Evolutionary conservation across 2,888 invertebrate genomes (phyloP).

Genomic region (Diarsia mendica): DNA sequence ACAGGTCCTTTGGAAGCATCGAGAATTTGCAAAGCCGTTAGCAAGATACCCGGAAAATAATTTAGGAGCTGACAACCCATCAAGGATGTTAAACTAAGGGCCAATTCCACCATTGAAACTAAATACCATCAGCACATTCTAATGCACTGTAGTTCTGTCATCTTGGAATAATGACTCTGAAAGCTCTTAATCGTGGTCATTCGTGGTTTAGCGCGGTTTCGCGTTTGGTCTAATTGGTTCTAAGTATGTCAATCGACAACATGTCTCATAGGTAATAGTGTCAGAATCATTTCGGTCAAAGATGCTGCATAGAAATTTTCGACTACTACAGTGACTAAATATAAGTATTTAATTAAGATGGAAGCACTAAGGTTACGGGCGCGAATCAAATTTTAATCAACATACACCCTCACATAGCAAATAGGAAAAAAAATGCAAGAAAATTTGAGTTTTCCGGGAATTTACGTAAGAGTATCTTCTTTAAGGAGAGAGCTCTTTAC

Average conservation of each 20-base stretch:
- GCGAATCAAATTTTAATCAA: too few species aligned
- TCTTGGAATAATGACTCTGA: not conserved
- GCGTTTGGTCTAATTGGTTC: too few species aligned
- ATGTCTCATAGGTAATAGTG: not conserved
- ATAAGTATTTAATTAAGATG: too few species aligned
- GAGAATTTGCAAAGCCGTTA: not conserved
- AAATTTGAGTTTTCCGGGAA: too few species aligned
- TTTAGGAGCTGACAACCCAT: conserved; percentile 6
- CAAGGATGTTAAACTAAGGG: not conserved
- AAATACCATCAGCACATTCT: not conserved
- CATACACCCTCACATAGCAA: too few species aligned
- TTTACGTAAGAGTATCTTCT: too few species aligned
- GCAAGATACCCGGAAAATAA: conserved; percentile 7
- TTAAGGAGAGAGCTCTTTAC: not conserved
- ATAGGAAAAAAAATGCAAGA: too few species aligned
- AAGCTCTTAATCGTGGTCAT: not conserved
- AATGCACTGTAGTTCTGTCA: not conserved
- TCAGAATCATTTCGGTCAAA: not conserved
- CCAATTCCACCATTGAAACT: not conserved
- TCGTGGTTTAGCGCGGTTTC: not conserved
- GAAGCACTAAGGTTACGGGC: too few species aligned
- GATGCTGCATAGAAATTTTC: not conserved
- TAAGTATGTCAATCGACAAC: too few species aligned
- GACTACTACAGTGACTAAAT: too few species aligned
- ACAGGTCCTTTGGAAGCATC: conserved; percentile 19